Conservation (phyloP, 2,888 invertebrate genomes). For the Epistrophe eligans region DNA sequence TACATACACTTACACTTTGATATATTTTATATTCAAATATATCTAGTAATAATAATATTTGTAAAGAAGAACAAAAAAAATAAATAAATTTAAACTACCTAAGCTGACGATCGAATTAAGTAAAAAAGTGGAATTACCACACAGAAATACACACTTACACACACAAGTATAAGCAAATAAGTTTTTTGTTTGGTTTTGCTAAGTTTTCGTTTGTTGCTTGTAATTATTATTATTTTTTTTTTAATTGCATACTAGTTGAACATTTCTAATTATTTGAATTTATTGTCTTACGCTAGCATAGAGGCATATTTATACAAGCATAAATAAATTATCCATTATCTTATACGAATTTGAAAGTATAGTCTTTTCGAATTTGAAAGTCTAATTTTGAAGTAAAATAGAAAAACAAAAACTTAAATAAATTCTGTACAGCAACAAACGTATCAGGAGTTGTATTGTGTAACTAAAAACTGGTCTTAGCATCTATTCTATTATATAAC, state of each 20-base stretch:
- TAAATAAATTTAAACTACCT: conserved; percentile 65
- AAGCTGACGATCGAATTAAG: conserved; percentile 71
- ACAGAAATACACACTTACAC: conserved; percentile 44
- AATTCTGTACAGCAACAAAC: conserved; percentile 67
- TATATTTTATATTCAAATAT: conserved; percentile 75
- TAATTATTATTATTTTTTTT: conserved; percentile 29
- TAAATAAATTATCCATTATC: conserved; percentile 24
- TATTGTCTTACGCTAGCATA: conserved; percentile 22
- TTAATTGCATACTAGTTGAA: conserved; percentile 20
- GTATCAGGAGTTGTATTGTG: conserved; percentile 71
- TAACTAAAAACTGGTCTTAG: conserved; percentile 69
- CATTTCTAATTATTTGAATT: conserved; percentile 31
- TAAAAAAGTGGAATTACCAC: conserved; percentile 53
- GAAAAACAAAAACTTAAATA: conserved; percentile 18
- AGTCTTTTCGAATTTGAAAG: conserved; percentile 4
- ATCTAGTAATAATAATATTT: conserved; percentile 72
- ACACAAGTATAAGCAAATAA: conserved; percentile 49
- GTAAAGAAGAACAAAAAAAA: conserved; percentile 64
- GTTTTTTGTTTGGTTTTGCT: conserved; percentile 57
- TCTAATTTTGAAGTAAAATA: conserved; percentile 48
- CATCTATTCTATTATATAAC: conserved; percentile 70
- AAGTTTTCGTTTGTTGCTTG: conserved; percentile 43
- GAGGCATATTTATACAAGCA: conserved; percentile 21
- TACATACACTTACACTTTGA: conserved; percentile 73
- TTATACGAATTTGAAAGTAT: conserved; percentile 50